Evolutionary conservation across 2,113 vertebrate species (phyloP).

Genomic region (Telmatochromis sp.): DNA sequence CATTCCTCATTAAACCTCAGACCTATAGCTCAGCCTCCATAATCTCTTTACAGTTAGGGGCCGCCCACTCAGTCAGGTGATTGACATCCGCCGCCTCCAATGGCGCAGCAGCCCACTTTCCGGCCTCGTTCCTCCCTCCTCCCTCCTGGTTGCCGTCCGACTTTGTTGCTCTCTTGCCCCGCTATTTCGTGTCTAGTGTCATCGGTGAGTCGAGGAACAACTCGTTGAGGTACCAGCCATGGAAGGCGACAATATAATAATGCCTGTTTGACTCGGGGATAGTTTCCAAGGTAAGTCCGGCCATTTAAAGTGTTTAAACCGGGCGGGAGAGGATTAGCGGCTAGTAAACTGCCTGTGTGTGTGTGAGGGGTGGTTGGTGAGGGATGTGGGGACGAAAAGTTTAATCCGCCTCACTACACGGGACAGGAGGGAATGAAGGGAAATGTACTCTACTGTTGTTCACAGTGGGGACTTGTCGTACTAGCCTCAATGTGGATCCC

Average conservation of each 20-base stretch:
- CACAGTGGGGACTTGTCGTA: conserved; percentile 3
- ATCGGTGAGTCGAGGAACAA: conserved; percentile 19
- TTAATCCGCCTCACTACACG: conserved; percentile 21
- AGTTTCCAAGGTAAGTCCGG: conserved; percentile 48
- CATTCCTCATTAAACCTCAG: conserved; percentile 23
- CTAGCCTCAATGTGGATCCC: background rate
- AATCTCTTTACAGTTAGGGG: conserved; percentile 31
- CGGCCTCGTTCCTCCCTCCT: background rate
- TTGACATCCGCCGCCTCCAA: conserved; percentile 36
- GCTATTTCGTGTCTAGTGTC: background rate
- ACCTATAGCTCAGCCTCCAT: background rate
- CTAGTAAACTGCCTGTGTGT: background rate
- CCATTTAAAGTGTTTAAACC: background rate
- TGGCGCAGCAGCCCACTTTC: background rate
- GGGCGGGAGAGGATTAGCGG: background rate
- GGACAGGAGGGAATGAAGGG: background rate
- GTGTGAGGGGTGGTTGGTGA: background rate
- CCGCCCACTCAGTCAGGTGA: conserved; percentile 16
- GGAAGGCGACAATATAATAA: conserved; percentile 62
- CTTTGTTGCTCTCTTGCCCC: conserved; percentile 10
- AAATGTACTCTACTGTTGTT: conserved; percentile 17
- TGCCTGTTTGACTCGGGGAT: conserved; percentile 43
- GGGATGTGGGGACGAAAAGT: conserved; percentile 25
- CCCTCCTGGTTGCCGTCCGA: background rate
- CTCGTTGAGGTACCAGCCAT: conserved; percentile 28